Evolutionary conservation across 2,113 vertebrate genomes (phyloP).

Genomic region (Nothoprocta pentlandii): DNA sequence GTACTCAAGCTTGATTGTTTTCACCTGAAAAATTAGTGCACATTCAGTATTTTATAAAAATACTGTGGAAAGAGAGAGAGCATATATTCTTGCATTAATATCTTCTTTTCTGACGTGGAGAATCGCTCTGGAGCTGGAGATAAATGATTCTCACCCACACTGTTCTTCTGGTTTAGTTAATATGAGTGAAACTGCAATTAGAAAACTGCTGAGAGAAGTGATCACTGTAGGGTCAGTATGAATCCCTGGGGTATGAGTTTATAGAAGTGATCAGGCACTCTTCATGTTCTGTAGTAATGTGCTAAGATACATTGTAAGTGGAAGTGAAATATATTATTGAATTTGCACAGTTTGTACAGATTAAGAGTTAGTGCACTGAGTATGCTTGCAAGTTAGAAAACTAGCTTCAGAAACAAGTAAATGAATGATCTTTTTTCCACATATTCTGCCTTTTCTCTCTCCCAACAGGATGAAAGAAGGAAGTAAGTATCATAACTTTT

Average conservation of each 20-base stretch:
- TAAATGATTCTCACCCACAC: not conserved
- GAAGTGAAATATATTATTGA: not conserved
- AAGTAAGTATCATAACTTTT: not conserved
- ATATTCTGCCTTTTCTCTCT: not conserved
- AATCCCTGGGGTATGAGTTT: not conserved
- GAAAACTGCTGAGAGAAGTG: not conserved
- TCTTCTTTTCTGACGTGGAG: not conserved
- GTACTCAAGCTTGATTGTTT: not conserved
- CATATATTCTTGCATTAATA: not conserved
- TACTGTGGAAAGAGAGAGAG: not conserved
- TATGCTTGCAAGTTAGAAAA: not conserved
- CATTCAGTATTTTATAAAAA: not conserved
- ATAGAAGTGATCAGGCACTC: not conserved
- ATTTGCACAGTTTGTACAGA: not conserved
- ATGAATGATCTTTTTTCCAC: not conserved
- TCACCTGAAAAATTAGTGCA: not conserved
- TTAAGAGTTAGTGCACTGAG: not conserved
- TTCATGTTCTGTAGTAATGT: not conserved
- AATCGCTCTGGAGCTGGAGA: not conserved
- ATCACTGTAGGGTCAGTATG: not conserved
- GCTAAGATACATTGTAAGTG: not conserved
- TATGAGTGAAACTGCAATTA: not conserved
- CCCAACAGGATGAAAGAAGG: not conserved
- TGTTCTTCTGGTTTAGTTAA: not conserved
- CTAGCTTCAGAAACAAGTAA: not conserved